Evolutionary conservation across 2,888 invertebrate genomes (phyloP).

Genomic region (Phragmatobia fuliginosa): DNA sequence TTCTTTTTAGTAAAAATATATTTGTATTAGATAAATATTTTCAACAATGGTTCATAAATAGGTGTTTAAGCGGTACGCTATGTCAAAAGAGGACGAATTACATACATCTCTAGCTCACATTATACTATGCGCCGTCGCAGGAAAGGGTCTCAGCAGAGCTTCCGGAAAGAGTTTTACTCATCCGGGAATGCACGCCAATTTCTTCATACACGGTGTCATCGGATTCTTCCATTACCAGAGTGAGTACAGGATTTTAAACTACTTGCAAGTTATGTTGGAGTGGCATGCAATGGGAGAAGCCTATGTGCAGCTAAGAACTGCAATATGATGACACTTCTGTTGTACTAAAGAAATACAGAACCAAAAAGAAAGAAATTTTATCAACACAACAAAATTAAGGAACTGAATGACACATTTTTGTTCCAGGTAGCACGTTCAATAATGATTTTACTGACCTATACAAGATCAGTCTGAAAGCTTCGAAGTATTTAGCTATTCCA

Average conservation of each 20-base stretch:
- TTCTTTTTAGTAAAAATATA: not conserved
- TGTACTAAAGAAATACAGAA: not conserved
- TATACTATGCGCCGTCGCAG: slow-evolving; percentile 70
- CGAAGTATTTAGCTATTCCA: slow-evolving; percentile 71
- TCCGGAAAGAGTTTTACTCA: slow-evolving; percentile 63
- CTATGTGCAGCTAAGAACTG: too few species aligned
- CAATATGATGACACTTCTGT: too few species aligned
- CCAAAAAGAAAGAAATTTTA: not conserved
- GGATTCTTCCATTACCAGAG: slow-evolving; percentile 59
- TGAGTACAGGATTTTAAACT: slow-evolving; percentile 24
- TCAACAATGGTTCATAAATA: slow-evolving; percentile 18
- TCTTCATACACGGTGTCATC: slow-evolving; percentile 73
- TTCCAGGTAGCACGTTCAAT: slow-evolving; percentile 64
- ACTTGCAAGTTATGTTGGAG: too few species aligned
- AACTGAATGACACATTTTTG: not conserved
- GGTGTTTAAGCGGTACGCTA: slow-evolving; percentile 35
- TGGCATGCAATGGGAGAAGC: too few species aligned
- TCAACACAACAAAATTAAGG: not conserved
- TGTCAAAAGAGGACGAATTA: slow-evolving; percentile 70
- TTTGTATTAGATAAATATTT: slow-evolving; percentile 21
- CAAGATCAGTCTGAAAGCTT: slow-evolving; percentile 63
- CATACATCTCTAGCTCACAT: slow-evolving; percentile 71
- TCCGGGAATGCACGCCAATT: slow-evolving; percentile 78
- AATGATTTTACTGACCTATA: slow-evolving; percentile 67
- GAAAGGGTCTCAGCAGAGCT: slow-evolving; percentile 59